Percentiles rank a stretch among this genome's conserved stretches.
Conservation (phyloP, 53 echinoderm and acorn worm species). For the Glandiceps talaboti region DNA sequence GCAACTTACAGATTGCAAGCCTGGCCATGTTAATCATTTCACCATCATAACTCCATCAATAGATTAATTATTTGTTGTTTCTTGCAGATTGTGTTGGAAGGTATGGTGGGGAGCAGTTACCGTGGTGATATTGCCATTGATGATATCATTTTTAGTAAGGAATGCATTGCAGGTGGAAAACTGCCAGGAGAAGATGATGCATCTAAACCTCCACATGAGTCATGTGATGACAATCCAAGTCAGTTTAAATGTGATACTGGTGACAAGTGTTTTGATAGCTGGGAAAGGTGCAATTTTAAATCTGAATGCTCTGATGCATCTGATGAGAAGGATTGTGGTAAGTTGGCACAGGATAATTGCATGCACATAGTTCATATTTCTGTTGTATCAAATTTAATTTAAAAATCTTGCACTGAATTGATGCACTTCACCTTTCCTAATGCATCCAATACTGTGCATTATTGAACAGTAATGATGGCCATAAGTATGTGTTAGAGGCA, state of each 20-base stretch:
- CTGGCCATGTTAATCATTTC: too few species aligned
- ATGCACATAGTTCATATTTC: too few species aligned
- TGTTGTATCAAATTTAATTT: too few species aligned
- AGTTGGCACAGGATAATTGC: too few species aligned
- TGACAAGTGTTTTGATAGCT: not conserved
- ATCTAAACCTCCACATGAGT: not conserved
- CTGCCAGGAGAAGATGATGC: not conserved
- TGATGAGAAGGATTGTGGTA: constrained; percentile 15
- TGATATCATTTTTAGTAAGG: constrained; percentile 45
- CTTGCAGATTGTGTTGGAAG: constrained; percentile 60
- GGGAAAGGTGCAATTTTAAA: constrained; percentile 8
- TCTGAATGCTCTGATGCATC: constrained; percentile 8
- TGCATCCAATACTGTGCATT: too few species aligned
- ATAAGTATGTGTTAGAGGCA: too few species aligned
- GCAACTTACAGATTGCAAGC: not conserved
- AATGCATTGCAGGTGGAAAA: constrained; percentile 18
- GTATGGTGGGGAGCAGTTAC: constrained; percentile 37
- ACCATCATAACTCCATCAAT: too few species aligned
- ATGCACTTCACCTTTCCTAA: too few species aligned
- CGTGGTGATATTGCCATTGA: constrained; percentile 61
- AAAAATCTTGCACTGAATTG: too few species aligned
- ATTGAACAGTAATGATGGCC: too few species aligned
- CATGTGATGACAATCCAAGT: constrained; percentile 1
- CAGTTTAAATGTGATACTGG: not conserved
- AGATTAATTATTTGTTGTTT: not conserved